Conservation (phyloP, 2,797 vertebrate genomes). For the Centropyge bicolor region DNA sequence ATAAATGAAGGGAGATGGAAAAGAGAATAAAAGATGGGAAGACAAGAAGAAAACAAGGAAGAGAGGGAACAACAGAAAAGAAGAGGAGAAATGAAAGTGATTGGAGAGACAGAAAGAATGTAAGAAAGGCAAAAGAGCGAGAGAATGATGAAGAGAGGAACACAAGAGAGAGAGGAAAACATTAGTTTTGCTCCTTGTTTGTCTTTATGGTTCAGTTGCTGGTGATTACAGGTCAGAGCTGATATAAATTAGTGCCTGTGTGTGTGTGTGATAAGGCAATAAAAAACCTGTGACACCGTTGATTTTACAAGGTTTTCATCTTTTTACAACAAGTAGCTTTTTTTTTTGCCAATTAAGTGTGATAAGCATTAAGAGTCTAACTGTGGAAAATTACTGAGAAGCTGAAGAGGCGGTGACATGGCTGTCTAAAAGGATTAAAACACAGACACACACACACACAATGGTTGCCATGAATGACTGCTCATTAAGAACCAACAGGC, state of each 20-base stretch:
- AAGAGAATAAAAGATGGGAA: background rate
- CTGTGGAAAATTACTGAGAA: constrained; percentile 21
- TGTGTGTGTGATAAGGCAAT: constrained; percentile 12
- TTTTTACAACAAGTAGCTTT: constrained; percentile 26
- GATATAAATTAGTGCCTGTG: background rate
- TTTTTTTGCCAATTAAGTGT: constrained; percentile 46
- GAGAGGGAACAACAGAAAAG: background rate
- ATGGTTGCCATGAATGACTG: background rate
- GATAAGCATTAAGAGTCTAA: constrained; percentile 25
- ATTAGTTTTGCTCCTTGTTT: constrained; percentile 33
- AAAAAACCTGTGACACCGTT: constrained; percentile 15
- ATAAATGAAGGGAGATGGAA: background rate
- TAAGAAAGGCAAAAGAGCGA: background rate
- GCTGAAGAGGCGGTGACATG: constrained; percentile 16
- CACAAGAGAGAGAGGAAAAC: constrained; percentile 5
- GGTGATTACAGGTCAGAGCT: constrained; percentile 28
- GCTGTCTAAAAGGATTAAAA: constrained; percentile 14
- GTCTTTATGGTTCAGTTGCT: constrained; percentile 32
- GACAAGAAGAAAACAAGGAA: background rate
- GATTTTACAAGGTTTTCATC: constrained; percentile 47
- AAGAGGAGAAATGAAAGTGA: background rate
- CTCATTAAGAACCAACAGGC: constrained; percentile 50
- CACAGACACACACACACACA: background rate
- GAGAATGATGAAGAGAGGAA: constrained; percentile 2
- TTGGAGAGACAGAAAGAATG: background rate